Base-by-base conservation (phyloP, 2,888 invertebrate genomes). In the Aleiodes alternator region DNA sequence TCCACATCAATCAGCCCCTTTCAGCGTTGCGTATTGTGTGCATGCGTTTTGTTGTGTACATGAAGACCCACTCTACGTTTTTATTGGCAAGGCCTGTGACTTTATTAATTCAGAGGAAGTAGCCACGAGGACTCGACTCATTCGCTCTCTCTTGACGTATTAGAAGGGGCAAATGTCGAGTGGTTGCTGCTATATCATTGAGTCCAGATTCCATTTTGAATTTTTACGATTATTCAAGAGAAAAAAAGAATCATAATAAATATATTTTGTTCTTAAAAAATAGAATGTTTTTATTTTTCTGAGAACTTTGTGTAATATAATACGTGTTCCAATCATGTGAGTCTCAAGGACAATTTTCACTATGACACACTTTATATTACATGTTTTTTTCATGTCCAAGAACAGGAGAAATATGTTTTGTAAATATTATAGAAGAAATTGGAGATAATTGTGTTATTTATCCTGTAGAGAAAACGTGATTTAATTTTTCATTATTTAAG, bases 21-120 rank as follows among this genome's bases (percentile, higher is more conserved):
- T 23, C 50, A 53, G 59, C 72, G 59, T 72, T 23, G 61, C 64
- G 34, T 57, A 29, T 43, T 43, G 43, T 43, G 43, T 43, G 11
- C 43, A 43, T 57, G 50, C 14, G 34, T 57, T 64, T 61, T 61
- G 29, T 16, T 43, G 38, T 34, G 38, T 43, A 29, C 38, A 61
- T 38, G 23, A 48, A 34, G 61, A 53, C 68, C 43, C 69, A 43
- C 69, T 50, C 51, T 43, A 48, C 31, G 57, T 69, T 79, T 76
- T 76, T 76, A 77, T 76, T 72, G 71, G 72, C 66, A 73, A 34
- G 77, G 80, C 80, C 80, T 79, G 71, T 80, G 80, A 81, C 59
- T 82, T 82, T 80, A 81, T 82, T 82, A 80, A 82, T 82, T 82
- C 81, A 81, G 29, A 34, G 64, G 16, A 64, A 80, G 68, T 77